Conservation (phyloP, 2,888 invertebrate species). For the Rhagium mordax region DNA sequence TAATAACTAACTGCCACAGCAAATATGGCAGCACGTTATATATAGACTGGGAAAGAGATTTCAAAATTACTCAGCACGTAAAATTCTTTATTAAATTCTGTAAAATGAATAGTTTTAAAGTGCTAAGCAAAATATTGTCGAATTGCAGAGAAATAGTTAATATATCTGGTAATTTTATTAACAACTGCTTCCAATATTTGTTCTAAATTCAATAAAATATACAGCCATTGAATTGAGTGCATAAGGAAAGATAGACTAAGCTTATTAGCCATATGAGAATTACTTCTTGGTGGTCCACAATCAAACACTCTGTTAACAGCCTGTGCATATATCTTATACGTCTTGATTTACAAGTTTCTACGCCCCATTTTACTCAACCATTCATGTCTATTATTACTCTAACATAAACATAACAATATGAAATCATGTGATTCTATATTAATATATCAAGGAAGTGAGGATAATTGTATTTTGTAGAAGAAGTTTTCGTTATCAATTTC, state of each 20-base stretch:
- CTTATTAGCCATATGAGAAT: constrained; percentile 18
- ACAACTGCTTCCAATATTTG: too few relatives aligned
- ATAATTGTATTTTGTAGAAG: background rate
- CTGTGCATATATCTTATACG: constrained; percentile 41
- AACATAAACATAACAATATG: constrained; percentile 8
- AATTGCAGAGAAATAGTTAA: too few relatives aligned
- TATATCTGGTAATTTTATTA: too few relatives aligned
- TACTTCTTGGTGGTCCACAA: constrained; percentile 47
- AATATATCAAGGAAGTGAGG: background rate
- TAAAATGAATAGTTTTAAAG: too few relatives aligned
- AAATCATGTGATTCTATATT: background rate
- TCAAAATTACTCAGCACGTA: too few relatives aligned
- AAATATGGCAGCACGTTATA: too few relatives aligned
- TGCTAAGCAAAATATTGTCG: too few relatives aligned
- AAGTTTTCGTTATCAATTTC: background rate
- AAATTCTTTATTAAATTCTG: too few relatives aligned
- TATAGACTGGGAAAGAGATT: too few relatives aligned
- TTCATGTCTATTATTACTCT: constrained; percentile 37
- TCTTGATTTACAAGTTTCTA: constrained; percentile 47
- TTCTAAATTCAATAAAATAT: too few relatives aligned
- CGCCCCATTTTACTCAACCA: constrained; percentile 36
- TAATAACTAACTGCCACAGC: too few relatives aligned
- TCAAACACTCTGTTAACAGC: constrained; percentile 44
- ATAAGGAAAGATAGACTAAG: constrained; percentile 4
- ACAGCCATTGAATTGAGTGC: background rate